Conservation (phyloP, 30 jellyfish, hydroid and myxozoan genomes). For the Catostylus mosaicus region DNA sequence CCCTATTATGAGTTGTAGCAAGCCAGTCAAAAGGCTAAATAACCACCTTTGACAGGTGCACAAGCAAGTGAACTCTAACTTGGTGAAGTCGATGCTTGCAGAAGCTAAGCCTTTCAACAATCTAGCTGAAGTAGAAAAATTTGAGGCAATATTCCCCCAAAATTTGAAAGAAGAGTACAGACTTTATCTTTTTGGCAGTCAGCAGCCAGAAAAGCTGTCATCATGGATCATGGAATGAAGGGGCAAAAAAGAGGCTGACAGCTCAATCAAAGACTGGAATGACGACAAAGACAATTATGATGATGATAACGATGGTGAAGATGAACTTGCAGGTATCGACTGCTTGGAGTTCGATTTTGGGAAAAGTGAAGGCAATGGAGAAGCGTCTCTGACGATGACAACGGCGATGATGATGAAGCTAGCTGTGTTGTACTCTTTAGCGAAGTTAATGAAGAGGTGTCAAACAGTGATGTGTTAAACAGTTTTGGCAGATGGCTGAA, state of each 20-base stretch:
- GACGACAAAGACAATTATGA: too few species aligned
- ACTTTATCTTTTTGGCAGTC: too few species aligned
- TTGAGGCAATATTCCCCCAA: neutral
- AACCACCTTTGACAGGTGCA: constrained; percentile 13
- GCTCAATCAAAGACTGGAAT: too few species aligned
- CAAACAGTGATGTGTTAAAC: neutral
- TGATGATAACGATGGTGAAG: too few species aligned
- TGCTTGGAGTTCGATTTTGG: too few species aligned
- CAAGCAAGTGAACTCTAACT: neutral
- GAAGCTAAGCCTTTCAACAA: constrained; percentile 2
- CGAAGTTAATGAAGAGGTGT: constrained; percentile 5
- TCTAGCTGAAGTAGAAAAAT: neutral
- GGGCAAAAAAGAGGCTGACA: too few species aligned
- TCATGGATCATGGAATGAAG: too few species aligned
- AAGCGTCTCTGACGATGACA: too few species aligned
- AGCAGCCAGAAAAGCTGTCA: too few species aligned
- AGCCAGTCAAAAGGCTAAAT: constrained; percentile 4
- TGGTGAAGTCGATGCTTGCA: neutral
- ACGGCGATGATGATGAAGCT: constrained; percentile 32
- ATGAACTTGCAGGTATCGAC: too few species aligned
- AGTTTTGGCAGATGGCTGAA: constrained; percentile 24
- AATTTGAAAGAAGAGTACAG: neutral
- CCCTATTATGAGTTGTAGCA: constrained; percentile 8
- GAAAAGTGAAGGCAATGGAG: too few species aligned
- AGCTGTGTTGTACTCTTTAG: neutral